Percentiles rank a stretch among this genome's conserved stretches.
These are phyloP conservation scores for Ptilonorhynchus violaceus DNA, from an alignment of 2,113 vertebrate genomes.

Conservation along the genomic window DNA sequence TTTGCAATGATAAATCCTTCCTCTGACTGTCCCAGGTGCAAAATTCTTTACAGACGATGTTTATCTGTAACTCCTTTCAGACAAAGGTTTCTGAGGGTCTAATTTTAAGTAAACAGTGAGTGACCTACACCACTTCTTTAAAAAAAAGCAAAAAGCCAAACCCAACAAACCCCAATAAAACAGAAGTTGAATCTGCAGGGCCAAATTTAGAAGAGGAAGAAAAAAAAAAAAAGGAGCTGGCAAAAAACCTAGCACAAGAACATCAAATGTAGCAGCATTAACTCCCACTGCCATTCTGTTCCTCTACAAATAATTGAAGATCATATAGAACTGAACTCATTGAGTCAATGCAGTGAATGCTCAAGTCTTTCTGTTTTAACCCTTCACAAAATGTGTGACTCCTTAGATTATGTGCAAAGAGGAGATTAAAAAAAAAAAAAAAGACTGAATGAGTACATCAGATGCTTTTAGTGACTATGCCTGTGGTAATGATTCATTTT, in stretches of 20 bases:
- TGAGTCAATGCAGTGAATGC: slow-evolving; percentile 34
- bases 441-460: background rate
- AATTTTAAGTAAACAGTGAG: slow-evolving; percentile 46
- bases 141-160: background rate
- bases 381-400: background rate
- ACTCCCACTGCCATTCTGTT: slow-evolving; percentile 65
- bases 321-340: slow-evolving; percentile 28
- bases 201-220: slow-evolving; percentile 58
- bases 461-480: slow-evolving; percentile 13
- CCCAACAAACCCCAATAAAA: slow-evolving; percentile 6
- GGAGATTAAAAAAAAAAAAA: background rate
- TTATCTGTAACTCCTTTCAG: slow-evolving; percentile 14
- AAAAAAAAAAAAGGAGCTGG: background rate
- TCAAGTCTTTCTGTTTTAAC: background rate
- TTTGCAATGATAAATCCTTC: background rate
- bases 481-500: slow-evolving; percentile 41
- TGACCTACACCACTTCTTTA: slow-evolving; percentile 42
- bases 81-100: slow-evolving; percentile 36
- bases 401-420: background rate
- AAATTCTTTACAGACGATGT: background rate
- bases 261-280: slow-evolving; percentile 57
- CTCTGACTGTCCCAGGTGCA: background rate
- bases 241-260: slow-evolving; percentile 54
- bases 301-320: slow-evolving; percentile 48
- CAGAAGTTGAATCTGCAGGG: slow-evolving; percentile 60